phyloP scores from a whole-genome alignment of 2,888 invertebrate species.

The Lasius platythorax region DNA sequence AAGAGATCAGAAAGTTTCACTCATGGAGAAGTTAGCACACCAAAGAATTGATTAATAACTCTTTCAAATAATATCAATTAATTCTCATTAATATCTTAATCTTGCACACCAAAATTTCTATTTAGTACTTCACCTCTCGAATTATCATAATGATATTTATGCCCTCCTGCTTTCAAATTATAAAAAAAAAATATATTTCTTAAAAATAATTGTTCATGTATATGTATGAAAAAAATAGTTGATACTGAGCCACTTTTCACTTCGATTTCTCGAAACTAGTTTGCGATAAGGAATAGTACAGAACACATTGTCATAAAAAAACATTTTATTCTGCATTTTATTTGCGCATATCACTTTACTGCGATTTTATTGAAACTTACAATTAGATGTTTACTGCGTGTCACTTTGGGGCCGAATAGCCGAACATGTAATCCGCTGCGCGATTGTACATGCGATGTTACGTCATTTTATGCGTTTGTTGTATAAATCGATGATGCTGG shows the following conservation, averaged over 20 bases:
- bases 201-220: not conserved
- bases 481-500: conserved; percentile 1
- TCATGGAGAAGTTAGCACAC: not conserved
- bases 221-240: not conserved
- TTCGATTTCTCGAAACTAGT: not conserved
- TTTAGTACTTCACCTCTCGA: not conserved
- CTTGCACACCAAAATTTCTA: not conserved
- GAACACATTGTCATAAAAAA: not conserved
- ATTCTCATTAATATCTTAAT: not conserved
- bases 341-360: conserved; percentile 34
- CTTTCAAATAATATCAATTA: conserved; percentile 4
- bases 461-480: conserved; percentile 18
- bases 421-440: conserved; percentile 28
- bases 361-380: conserved; percentile 48
- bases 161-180: not conserved
- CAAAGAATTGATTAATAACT: not conserved
- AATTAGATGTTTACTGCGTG: conserved; percentile 34
- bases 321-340: conserved; percentile 32
- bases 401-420: conserved; percentile 50
- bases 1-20: not conserved
- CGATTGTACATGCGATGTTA: conserved; percentile 52
- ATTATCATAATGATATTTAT: not conserved
- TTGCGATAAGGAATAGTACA: not conserved
- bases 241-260: not conserved
- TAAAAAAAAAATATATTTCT: not conserved